phyloP scores from a whole-genome alignment of 2,888 invertebrate species.

The Blomia tropicalis region DNA sequence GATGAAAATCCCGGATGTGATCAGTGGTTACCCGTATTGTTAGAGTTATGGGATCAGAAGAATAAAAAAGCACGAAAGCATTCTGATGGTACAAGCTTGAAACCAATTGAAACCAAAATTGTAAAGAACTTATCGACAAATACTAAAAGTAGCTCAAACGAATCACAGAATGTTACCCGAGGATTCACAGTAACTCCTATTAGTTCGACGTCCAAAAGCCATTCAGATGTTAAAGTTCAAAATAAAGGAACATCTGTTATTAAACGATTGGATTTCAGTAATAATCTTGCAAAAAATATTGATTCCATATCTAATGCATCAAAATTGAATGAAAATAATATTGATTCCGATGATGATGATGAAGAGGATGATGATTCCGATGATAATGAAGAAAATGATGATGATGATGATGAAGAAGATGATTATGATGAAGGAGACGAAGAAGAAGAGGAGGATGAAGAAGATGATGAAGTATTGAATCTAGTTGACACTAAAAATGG shows the following conservation, averaged over 20 bases:
- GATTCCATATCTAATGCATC: too few species aligned
- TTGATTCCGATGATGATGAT: too few species aligned
- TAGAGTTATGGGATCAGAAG: conserved; percentile 23
- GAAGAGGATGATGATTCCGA: background rate
- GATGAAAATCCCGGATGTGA: conserved; percentile 23
- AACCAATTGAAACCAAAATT: background rate
- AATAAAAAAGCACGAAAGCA: background rate
- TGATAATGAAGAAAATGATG: background rate
- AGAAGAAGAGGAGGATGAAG: too few species aligned
- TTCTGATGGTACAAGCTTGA: background rate
- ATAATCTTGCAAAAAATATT: background rate
- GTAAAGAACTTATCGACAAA: background rate
- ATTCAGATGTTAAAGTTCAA: background rate
- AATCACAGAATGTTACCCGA: background rate
- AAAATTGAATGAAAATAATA: background rate
- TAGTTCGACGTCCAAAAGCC: background rate
- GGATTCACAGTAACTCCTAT: background rate
- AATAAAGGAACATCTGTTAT: background rate
- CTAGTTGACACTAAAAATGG: too few species aligned
- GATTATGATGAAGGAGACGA: too few species aligned
- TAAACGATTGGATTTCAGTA: background rate
- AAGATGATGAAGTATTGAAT: too few species aligned
- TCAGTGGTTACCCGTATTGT: conserved; percentile 15
- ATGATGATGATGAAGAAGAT: background rate
- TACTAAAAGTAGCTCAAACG: background rate